Percentiles rank a stretch among this genome's conserved stretches.
phyloP scores from a whole-genome alignment of 2,888 invertebrate genomes.

The Lepidochitona cinerea region DNA sequence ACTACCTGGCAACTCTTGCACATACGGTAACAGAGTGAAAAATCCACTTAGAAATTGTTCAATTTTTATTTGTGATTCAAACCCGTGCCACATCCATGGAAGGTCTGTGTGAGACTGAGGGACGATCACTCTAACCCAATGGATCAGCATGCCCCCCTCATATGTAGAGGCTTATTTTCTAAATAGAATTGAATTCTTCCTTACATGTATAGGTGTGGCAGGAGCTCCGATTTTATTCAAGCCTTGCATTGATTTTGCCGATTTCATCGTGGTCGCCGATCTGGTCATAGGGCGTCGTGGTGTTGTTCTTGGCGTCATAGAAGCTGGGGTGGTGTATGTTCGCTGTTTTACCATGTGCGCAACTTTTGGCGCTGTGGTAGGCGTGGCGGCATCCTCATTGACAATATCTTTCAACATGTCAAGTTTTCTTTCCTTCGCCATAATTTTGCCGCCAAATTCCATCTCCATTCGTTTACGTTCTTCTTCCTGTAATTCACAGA shows the following conservation, averaged over 20 bases:
- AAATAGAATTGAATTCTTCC: too few species aligned
- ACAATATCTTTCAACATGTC: constrained; percentile 63
- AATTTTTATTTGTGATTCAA: too few species aligned
- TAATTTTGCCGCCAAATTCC: constrained; percentile 51
- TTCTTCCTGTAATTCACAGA: too few species aligned
- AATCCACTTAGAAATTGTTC: too few species aligned
- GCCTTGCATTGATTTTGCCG: constrained; percentile 41
- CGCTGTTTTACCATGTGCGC: constrained; percentile 38
- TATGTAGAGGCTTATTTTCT: too few species aligned
- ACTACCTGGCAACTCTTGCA: too few species aligned
- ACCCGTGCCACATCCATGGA: too few species aligned
- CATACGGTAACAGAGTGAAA: too few species aligned
- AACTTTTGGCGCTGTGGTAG: neutral
- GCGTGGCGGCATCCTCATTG: constrained; percentile 32
- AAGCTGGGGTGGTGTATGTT: constrained; percentile 36
- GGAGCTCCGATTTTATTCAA: constrained; percentile 30
- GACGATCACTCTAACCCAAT: too few species aligned
- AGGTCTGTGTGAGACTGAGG: too few species aligned
- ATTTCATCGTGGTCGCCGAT: constrained; percentile 23
- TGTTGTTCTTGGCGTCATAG: neutral
- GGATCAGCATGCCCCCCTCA: too few species aligned
- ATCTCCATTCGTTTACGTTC: constrained; percentile 55
- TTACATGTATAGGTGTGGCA: neutral
- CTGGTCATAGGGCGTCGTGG: neutral
- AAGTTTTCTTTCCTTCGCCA: constrained; percentile 62